Evolutionary conservation across 2,113 vertebrate genomes (phyloP).

Genomic region (Anolis carolinensis): DNA sequence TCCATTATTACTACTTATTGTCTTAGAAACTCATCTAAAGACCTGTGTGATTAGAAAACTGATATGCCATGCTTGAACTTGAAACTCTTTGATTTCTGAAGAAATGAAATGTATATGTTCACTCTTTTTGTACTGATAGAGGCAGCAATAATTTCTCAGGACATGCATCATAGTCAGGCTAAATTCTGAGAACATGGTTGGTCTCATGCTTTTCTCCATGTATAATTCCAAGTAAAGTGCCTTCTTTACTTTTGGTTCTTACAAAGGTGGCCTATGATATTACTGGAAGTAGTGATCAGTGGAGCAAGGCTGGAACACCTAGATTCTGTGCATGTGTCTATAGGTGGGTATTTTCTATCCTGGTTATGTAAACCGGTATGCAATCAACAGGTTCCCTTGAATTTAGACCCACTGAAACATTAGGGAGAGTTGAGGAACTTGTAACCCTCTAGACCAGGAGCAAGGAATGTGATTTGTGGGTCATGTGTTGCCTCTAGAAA

Average conservation of each 20-base stretch:
- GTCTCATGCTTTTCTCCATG: neutral
- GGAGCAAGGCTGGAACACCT: too few relatives aligned
- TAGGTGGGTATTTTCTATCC: neutral
- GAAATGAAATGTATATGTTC: neutral
- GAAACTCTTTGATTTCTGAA: neutral
- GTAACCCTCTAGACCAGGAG: neutral
- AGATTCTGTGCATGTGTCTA: neutral
- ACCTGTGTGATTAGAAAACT: neutral
- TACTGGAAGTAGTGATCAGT: neutral
- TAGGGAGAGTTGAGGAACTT: neutral
- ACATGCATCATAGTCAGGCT: neutral
- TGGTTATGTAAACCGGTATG: neutral
- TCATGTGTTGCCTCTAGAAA: too few relatives aligned
- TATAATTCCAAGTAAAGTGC: neutral
- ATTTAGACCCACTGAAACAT: neutral
- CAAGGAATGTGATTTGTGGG: too few relatives aligned
- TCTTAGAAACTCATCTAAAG: neutral
- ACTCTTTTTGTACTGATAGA: neutral
- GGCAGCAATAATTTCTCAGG: neutral
- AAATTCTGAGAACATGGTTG: neutral
- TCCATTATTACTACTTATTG: neutral
- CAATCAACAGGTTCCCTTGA: neutral
- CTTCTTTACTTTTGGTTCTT: neutral
- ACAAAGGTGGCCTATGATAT: neutral
- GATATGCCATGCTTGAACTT: neutral